Percentiles rank a stretch among this genome's conserved stretches.
These are phyloP conservation scores for Chionoecetes opilio DNA, from an alignment of 1,140 invertebrate genomes.

Conservation along the genomic window DNA sequence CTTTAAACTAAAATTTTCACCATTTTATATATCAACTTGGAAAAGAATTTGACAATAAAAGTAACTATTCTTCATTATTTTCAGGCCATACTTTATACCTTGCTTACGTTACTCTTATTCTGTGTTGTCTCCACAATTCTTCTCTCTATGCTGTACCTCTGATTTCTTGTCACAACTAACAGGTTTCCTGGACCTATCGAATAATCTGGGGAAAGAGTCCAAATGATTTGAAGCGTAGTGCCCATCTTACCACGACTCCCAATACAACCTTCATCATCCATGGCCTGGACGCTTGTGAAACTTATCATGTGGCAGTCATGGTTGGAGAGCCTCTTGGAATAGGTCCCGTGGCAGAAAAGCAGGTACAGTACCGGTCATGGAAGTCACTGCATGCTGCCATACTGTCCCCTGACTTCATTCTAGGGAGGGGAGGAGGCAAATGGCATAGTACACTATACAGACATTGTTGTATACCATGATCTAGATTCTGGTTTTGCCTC, in stretches of 20 bases:
- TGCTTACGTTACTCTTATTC: no score
- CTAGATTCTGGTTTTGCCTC: not conserved
- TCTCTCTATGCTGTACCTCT: not conserved
- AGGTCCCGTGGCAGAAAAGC: conserved; percentile 86
- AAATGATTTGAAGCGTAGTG: conserved; percentile 67
- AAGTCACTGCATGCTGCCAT: no score
- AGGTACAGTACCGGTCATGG: no score
- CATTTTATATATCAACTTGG: not conserved
- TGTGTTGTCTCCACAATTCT: not conserved
- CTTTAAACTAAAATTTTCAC: no score
- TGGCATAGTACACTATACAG: no score
- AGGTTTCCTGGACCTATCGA: conserved; percentile 73
- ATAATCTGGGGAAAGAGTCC: conserved; percentile 79
- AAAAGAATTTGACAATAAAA: not conserved
- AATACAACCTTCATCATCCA: conserved; percentile 85
- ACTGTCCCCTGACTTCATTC: no score
- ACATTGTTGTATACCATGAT: no score
- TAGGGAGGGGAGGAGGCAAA: no score
- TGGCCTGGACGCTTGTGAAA: conserved; percentile 87
- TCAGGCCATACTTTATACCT: no score
- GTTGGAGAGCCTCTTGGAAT: conserved; percentile 87
- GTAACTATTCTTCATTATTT: not conserved
- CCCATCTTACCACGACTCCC: conserved; percentile 83
- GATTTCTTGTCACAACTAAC: not conserved
- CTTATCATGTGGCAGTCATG: conserved; percentile 90